Evolutionary conservation across 2,888 invertebrate genomes (phyloP), one percentile per base, ranked within the genome.

Genomic region (Torymus tubicola): DNA sequence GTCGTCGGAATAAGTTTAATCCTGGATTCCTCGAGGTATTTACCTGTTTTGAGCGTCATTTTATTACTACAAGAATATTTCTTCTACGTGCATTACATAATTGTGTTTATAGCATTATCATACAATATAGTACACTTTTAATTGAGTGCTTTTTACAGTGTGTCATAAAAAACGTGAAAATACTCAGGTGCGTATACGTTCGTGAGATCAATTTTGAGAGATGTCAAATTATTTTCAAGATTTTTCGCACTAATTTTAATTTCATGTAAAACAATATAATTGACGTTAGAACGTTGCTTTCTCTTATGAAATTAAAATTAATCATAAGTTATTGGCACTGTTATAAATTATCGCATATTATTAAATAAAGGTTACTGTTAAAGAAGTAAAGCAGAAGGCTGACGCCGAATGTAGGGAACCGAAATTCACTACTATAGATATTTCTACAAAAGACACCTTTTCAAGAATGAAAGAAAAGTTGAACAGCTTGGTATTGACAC

Each of bases 1-100:
- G 67, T 57, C 61, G 84, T 82, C 83, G 85, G 74, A 82, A 78
- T 64, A 83, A 83, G 63, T 14, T 81, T 71, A 83, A 83, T 82
- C 85, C 86, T 71, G 87, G 86, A 73, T 83, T 86, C 82, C 85
- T 89, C 82, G 84, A 84, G 76, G 85, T 77, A 81, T 86, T 88
- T 77, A 87, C 88, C 90, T 90, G 86, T 86, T 86, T 78, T 81
- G 74, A 83, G 73, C 24, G 75, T 75, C 75, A 80, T 64, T 79
- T 69, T 13, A 81, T 81, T 81, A 81, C 76, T 79, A 71, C 3
- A 65, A 76, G 50, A 63, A 72, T 58, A 76, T 63, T 73, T n/a
- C 31, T 64, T 24, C 58, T 52, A 68, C 57, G 69, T 76, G 76
- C 55, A 76, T 53, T 55, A 77, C 71, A 65, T 80, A 18, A 64